Conservation (phyloP, 2,113 vertebrate genomes). For the Chaenogobius annularis region DNA sequence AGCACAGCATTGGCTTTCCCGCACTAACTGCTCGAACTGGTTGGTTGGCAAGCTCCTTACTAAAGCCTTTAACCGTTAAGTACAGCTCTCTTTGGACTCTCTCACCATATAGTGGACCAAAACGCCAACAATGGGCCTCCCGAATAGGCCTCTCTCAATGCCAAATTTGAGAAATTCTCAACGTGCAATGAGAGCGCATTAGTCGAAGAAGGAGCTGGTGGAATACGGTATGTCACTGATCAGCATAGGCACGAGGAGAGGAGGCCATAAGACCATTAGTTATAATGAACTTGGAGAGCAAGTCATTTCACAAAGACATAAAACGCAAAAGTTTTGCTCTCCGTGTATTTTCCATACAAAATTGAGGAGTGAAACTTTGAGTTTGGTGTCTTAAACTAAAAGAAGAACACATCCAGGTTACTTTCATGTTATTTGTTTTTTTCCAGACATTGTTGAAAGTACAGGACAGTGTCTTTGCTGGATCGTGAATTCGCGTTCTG, state of each 20-base stretch:
- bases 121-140: no score
- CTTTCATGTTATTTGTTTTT: slow-evolving; percentile 76
- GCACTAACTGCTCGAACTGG: slow-evolving; percentile 46
- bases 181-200: slow-evolving; percentile 46
- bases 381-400: slow-evolving; percentile 59
- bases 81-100: slow-evolving; percentile 74
- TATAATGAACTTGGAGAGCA: slow-evolving; percentile 67
- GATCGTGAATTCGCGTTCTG: no score
- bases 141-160: slow-evolving; percentile 61
- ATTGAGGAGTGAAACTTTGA: slow-evolving; percentile 58
- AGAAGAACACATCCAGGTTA: slow-evolving; percentile 57
- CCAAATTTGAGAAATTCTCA: slow-evolving; percentile 62
- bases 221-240: slow-evolving; percentile 66
- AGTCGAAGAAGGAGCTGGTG: slow-evolving; percentile 52
- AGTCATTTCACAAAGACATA: slow-evolving; percentile 57
- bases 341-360: slow-evolving; percentile 20
- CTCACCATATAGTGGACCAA: slow-evolving; percentile 53
- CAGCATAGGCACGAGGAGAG: slow-evolving; percentile 39
- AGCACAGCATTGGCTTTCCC: slow-evolving; percentile 34
- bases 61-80: slow-evolving; percentile 61
- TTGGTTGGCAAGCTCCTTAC: slow-evolving; percentile 49
- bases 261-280: slow-evolving; percentile 38
- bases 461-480: slow-evolving; percentile 65
- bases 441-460: slow-evolving; percentile 60
- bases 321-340: slow-evolving; percentile 59